Evolutionary conservation across 2,797 vertebrate species (phyloP).

Genomic region (Acipenser transmontanus): DNA sequence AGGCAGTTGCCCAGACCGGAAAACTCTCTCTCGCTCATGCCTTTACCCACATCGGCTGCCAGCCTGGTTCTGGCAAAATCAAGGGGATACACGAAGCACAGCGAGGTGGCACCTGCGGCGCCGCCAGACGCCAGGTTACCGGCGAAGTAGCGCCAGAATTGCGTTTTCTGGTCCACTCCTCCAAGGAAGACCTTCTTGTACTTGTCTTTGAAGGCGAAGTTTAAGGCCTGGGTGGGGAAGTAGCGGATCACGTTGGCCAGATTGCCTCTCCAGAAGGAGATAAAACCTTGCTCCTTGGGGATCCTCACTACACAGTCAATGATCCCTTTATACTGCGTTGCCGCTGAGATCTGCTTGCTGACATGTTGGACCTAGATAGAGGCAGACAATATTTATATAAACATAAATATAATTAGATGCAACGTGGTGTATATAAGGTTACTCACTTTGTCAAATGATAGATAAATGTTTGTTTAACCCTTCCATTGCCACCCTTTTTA

Average conservation of each 20-base stretch:
- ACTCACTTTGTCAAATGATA: no score
- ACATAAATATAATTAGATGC: no score
- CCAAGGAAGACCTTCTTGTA: conserved; percentile 99
- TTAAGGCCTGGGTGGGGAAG: conserved; percentile 98
- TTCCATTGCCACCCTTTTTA: no score
- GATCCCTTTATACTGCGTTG: conserved; percentile 94
- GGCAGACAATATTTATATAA: background rate
- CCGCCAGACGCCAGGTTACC: conserved; percentile 93
- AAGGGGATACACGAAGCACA: conserved; percentile 96
- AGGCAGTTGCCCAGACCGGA: conserved; percentile 85
- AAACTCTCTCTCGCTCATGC: conserved; percentile 77
- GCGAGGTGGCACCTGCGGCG: conserved; percentile 90
- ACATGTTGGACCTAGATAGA: conserved; percentile 86
- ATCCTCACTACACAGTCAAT: conserved; percentile 89
- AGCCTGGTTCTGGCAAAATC: conserved; percentile 96
- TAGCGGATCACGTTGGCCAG: conserved; percentile 97
- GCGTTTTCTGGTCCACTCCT: conserved; percentile 90
- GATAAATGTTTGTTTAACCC: no score
- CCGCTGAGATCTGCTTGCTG: conserved; percentile 91
- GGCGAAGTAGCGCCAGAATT: conserved; percentile 98
- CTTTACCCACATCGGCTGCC: conserved; percentile 93
- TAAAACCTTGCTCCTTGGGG: conserved; percentile 91
- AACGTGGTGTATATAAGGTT: no score
- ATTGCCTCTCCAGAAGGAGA: conserved; percentile 98
- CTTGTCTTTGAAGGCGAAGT: conserved; percentile 99